Evolutionary conservation across 2,888 invertebrate species (phyloP).

Genomic region (Cinara cedri): DNA sequence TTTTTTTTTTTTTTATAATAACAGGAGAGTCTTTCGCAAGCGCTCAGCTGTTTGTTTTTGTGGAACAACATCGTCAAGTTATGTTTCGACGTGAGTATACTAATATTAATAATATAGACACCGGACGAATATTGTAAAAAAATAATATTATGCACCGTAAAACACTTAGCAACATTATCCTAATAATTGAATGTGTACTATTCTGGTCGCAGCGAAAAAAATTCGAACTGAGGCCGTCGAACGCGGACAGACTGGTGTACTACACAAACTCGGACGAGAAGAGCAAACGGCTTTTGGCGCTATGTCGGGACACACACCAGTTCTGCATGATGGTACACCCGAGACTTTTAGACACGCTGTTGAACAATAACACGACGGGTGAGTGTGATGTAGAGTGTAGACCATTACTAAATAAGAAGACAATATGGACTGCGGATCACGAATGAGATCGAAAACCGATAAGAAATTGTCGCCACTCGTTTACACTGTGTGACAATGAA

Average conservation of each 20-base stretch:
- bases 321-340: slow-evolving; percentile 93
- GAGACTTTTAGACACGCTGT: slow-evolving; percentile 65
- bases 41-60: slow-evolving; percentile 78
- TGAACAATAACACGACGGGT: slow-evolving; percentile 37
- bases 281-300: slow-evolving; percentile 84
- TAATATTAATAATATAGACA: too few species aligned
- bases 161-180: too few species aligned
- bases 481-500: too few species aligned
- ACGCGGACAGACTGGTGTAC: slow-evolving; percentile 79
- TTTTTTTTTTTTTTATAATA: slow-evolving; percentile 53
- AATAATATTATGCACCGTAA: too few species aligned
- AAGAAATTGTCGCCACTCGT: too few species aligned
- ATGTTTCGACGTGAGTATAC: slow-evolving; percentile 78
- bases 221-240: slow-evolving; percentile 92
- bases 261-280: slow-evolving; percentile 93
- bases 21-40: slow-evolving; percentile 63
- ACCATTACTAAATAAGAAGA: too few species aligned
- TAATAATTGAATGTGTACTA: neutral
- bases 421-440: too few species aligned
- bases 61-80: slow-evolving; percentile 96
- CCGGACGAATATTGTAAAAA: too few species aligned
- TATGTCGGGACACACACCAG: slow-evolving; percentile 92
- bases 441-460: too few species aligned
- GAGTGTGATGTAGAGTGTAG: too few species aligned
- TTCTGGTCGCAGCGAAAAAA: slow-evolving; percentile 76